Base-by-base conservation (phyloP, 2,113 vertebrate genomes). In the Fukomys damarensis region DNA sequence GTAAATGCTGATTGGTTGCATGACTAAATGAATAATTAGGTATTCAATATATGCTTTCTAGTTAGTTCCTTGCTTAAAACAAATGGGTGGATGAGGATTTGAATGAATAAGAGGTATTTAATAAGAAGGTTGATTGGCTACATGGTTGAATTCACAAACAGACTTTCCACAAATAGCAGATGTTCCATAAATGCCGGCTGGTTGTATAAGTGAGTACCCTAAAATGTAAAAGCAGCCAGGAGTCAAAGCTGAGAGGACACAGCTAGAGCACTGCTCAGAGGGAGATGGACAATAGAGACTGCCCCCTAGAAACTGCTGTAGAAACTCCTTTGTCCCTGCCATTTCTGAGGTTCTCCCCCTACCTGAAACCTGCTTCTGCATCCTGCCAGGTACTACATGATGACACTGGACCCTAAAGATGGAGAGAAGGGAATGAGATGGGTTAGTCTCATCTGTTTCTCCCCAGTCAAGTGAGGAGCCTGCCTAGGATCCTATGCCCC, bases 111-210 rank as follows among this genome's bases (percentile, higher is more conserved):
- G 79, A 91, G 68, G 41, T 72, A 94, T 76, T 91, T 94, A 97
- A 95, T 94, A 86, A 95, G 81, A 96, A 96, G 83, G 59, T 86
- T 91, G 79, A 56, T 74, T 94, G 83, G 41, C 83, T 95, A 56
- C 61, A 94, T 46, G 86, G 89, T 72, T 93, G 94, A 96, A 91
- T 95, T 83, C 92, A 95, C 85, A 96, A 96, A 87, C 59, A 96
- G 82, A 94, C 93, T 95, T 97, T 95, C 93, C 94, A 97, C 89
- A 95, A 95, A 97, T 58, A 96, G 83, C 96, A 97, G 83, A 93
- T 96, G 95, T 94, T 96, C 89, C 86, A 89, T 96, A 96, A 96
- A 94, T 30, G 52, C 70, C 95, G 63, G 65, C 89, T 88, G 89
- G 66, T 68, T 96, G 89, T 61, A 46, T 92, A 70, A 96, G 92